phyloP scores from a whole-genome alignment of 2,888 invertebrate genomes.

The Andrena marginata region DNA sequence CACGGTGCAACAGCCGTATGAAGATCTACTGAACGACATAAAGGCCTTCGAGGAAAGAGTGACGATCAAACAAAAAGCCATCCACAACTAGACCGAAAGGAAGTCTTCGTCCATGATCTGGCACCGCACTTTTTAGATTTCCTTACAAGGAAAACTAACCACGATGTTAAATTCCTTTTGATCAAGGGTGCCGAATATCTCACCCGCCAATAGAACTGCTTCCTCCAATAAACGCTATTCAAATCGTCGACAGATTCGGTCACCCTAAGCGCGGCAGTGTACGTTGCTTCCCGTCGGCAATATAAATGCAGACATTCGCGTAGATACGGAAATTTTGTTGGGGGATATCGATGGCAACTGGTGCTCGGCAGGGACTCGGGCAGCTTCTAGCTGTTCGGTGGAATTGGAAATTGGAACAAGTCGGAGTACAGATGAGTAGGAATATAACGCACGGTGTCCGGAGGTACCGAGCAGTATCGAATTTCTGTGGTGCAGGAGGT shows the following conservation, averaged over 20 bases:
- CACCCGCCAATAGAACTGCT: too few species aligned
- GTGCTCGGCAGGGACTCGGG: neutral
- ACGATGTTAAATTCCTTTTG: too few species aligned
- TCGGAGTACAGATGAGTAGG: conserved; percentile 61
- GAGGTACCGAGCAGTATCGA: conserved; percentile 65
- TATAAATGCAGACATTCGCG: neutral
- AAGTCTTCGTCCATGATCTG: neutral
- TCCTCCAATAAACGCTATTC: too few species aligned
- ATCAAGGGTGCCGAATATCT: too few species aligned
- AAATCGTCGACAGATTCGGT: too few species aligned
- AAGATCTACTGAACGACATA: conserved; percentile 71
- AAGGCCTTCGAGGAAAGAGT: conserved; percentile 67
- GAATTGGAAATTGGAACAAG: conserved; percentile 59
- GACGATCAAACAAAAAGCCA: neutral
- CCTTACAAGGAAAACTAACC: neutral
- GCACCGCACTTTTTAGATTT: neutral
- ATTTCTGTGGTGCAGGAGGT: conserved; percentile 73
- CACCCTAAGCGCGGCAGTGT: too few species aligned
- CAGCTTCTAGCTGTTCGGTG: conserved; percentile 25
- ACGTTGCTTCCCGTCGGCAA: too few species aligned
- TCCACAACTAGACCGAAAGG: neutral
- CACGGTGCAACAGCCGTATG: conserved; percentile 59
- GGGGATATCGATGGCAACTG: neutral
- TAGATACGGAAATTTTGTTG: neutral
- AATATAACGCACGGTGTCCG: conserved; percentile 53